Evolutionary conservation across 2,888 invertebrate species (phyloP).

Genomic region (Stenchaetothrips biformis): DNA sequence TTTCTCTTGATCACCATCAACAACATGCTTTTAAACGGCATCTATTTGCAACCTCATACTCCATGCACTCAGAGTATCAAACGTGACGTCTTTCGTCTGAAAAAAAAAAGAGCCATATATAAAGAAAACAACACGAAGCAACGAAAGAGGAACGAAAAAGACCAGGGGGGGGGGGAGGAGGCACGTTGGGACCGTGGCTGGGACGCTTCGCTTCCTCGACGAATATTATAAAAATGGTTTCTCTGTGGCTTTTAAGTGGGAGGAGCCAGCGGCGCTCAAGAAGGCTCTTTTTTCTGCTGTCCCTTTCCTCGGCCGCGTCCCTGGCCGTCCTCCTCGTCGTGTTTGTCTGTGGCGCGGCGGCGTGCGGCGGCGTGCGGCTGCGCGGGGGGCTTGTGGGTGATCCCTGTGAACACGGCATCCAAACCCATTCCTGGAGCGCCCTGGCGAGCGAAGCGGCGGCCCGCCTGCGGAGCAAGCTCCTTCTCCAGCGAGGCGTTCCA

Average conservation of each 20-base stretch:
- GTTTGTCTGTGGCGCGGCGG: too few species aligned
- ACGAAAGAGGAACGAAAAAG: slow-evolving; percentile 26
- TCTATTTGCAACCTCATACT: slow-evolving; percentile 31
- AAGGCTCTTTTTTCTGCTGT: not conserved
- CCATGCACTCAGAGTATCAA: slow-evolving; percentile 29
- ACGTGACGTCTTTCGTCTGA: slow-evolving; percentile 36
- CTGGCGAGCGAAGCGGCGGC: too few species aligned
- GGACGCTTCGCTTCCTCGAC: slow-evolving; percentile 13
- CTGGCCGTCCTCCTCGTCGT: not conserved
- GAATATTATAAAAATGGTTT: slow-evolving; percentile 25
- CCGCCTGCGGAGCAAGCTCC: too few species aligned
- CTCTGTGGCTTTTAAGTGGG: slow-evolving; percentile 16
- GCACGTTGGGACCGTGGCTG: too few species aligned
- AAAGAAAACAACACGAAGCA: too few species aligned
- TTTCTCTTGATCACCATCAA: too few species aligned
- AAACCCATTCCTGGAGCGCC: too few species aligned
- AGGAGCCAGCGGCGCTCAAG: not conserved
- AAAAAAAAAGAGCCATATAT: slow-evolving; percentile 36
- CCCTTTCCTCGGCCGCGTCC: not conserved
- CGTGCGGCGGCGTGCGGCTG: too few species aligned
- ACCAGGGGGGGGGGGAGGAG: not conserved
- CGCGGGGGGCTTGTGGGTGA: too few species aligned
- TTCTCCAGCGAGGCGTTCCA: too few species aligned
- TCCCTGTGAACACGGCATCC: too few species aligned
- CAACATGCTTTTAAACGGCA: slow-evolving; percentile 32